Evolutionary conservation across 2,888 invertebrate species (phyloP).

Genomic region (Dorcus parallelipipedus): DNA sequence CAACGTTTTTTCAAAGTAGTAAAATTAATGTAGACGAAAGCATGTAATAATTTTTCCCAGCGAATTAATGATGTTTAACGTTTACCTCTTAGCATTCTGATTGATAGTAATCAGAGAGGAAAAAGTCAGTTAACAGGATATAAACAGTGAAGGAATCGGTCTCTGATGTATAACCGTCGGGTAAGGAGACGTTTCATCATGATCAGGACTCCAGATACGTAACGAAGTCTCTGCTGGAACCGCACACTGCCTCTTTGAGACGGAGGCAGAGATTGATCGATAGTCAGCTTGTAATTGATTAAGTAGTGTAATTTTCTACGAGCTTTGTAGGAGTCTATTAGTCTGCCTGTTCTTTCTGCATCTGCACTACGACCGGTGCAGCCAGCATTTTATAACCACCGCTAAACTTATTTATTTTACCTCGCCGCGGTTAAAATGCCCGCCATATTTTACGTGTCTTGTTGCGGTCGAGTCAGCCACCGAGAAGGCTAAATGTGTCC

Average conservation of each 20-base stretch:
- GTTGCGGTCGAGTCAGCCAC: too few species aligned
- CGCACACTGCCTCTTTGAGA: slow-evolving; percentile 13
- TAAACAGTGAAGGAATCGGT: background rate
- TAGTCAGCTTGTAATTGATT: slow-evolving; percentile 37
- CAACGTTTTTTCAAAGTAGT: too few species aligned
- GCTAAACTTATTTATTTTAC: background rate
- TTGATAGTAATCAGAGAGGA: background rate
- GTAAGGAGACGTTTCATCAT: slow-evolving; percentile 12
- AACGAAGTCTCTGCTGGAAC: slow-evolving; percentile 15
- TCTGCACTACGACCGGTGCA: slow-evolving; percentile 12
- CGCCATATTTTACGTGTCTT: too few species aligned
- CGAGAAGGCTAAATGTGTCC: too few species aligned
- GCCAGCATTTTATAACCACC: slow-evolving; percentile 8
- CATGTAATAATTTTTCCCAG: background rate
- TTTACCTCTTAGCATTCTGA: background rate
- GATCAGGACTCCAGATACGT: slow-evolving; percentile 23
- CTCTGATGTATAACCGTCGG: background rate
- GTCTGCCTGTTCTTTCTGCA: slow-evolving; percentile 14
- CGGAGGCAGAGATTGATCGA: slow-evolving; percentile 34
- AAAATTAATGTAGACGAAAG: background rate
- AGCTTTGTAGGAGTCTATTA: slow-evolving; percentile 22
- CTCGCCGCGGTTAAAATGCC: too few species aligned
- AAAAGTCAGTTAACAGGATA: background rate
- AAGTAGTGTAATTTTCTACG: slow-evolving; percentile 34
- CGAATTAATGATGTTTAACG: background rate